phyloP scores from a whole-genome alignment of 2,888 invertebrate genomes.

The Athalia rosae region DNA sequence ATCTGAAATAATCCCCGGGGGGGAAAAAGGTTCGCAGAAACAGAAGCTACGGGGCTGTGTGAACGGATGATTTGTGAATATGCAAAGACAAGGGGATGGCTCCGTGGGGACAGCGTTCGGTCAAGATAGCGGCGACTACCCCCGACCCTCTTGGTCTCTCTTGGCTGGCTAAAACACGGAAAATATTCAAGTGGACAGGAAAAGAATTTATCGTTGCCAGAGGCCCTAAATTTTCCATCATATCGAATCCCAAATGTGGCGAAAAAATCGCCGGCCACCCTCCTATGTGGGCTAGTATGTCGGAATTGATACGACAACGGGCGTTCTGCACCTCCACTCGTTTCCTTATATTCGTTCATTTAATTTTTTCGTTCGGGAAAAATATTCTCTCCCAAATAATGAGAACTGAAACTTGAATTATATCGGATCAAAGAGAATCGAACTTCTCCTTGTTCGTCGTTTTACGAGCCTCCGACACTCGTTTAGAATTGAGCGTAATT shows the following conservation, averaged over 20 bases:
- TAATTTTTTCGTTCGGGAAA: background rate
- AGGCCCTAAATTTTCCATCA: constrained; percentile 72
- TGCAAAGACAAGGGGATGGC: constrained; percentile 70
- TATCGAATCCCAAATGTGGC: constrained; percentile 63
- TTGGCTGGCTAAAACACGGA: constrained; percentile 69
- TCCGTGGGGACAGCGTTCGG: constrained; percentile 64
- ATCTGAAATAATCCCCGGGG: constrained; percentile 56
- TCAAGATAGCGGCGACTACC: constrained; percentile 69
- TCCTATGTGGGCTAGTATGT: constrained; percentile 27
- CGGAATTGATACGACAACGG: constrained; percentile 9
- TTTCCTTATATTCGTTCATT: constrained; percentile 9
- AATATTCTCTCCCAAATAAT: background rate
- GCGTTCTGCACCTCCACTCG: constrained; percentile 3
- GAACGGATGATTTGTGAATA: constrained; percentile 72
- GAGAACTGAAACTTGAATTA: background rate
- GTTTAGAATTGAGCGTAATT: constrained; percentile 36
- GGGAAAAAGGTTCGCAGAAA: constrained; percentile 62
- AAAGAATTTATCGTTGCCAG: constrained; percentile 70
- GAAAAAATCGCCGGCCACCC: constrained; percentile 51
- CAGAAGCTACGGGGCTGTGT: constrained; percentile 51
- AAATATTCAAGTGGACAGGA: constrained; percentile 73
- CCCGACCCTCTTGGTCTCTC: background rate
- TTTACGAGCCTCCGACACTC: constrained; percentile 38
- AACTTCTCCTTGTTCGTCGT: background rate
- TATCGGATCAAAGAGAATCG: background rate